These are phyloP conservation scores for Callopanchax toddi DNA, from an alignment of 2,113 vertebrate species.

Conservation along the genomic window DNA sequence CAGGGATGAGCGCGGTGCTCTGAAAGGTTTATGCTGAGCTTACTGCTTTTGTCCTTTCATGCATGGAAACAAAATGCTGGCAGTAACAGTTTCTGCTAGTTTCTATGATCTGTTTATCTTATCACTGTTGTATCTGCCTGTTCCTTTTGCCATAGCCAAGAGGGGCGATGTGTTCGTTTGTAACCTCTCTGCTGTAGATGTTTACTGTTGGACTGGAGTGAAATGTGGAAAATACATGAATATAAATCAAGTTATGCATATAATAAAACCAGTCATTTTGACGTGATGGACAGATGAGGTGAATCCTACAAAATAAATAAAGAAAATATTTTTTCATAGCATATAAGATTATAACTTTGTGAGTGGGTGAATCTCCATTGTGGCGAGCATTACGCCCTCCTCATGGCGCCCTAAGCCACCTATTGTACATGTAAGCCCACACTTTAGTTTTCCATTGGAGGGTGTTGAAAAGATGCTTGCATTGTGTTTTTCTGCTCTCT, in stretches of 20 bases:
- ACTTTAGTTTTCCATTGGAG: conserved; percentile 59
- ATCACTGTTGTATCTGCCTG: conserved; percentile 36
- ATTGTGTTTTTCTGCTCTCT: conserved; percentile 65
- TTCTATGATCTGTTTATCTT: conserved; percentile 74
- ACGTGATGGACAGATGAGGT: background rate
- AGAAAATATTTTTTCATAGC: background rate
- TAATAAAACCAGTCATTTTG: background rate
- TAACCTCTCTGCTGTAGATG: background rate
- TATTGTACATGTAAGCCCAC: conserved; percentile 72
- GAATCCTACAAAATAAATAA: background rate
- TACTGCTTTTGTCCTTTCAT: conserved; percentile 68
- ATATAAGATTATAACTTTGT: conserved; percentile 31
- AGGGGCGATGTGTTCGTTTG: background rate
- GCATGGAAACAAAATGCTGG: conserved; percentile 70
- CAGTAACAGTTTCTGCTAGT: conserved; percentile 69
- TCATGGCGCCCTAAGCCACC: conserved; percentile 62
- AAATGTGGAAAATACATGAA: too few relatives aligned
- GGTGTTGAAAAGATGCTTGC: conserved; percentile 74
- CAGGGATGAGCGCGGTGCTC: conserved; percentile 27
- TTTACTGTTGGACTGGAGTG: background rate
- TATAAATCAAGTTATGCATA: too few relatives aligned
- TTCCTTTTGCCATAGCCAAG: conserved; percentile 9
- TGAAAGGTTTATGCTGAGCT: conserved; percentile 82
- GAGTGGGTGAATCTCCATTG: conserved; percentile 55
- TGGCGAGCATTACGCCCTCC: conserved; percentile 57